Base-by-base conservation (phyloP, 2,888 invertebrate species). In the Zonitis immaculata region DNA sequence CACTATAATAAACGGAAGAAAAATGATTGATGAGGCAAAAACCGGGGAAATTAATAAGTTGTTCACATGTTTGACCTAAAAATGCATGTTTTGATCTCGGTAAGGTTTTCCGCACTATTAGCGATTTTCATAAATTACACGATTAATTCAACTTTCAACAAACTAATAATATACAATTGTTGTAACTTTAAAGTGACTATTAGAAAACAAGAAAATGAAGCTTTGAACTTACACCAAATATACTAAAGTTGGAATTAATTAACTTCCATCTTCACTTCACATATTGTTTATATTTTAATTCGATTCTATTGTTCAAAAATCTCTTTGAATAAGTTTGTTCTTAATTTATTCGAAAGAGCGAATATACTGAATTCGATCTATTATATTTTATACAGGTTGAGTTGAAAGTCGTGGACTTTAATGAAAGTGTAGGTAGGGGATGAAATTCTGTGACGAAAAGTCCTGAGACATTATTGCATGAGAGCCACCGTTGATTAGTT, bases 11-110 rank as follows among this genome's bases (percentile, higher is more conserved):
- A 30, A 27, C 49, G 18, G 30, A 35, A 45, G 50, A 45, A 50
- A 39, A 8, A 50, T 50, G 50, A 50, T 50, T 50, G 50, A 50
- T 50, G 50, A 44, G n/a, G 26, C 44, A 45, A 50, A 50, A 39
- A 50, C n/a, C n/a, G 30, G 14, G 16, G 9, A 50, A 50, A 50
- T 50, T 50, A 50, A 44, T 44, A 50, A 45, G 50, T 50, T 50
- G 50, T 32, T 44, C 28, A 49, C 50, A 39, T 44, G 50, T 50
- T 35, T 27, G 44, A 44, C 44, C 50, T 22, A 27, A 14, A 44
- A 49, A 49, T 39, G 27, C 20, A 50, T 44, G 42, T 50, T n/a
- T n/a, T 25, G 50, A 45, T 26, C 44, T 32, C 27, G n/a, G 6
- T 20, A 25, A 27, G 28, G 11, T 16, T 45, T 28, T 16, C 45